Conservation (phyloP, 2,888 invertebrate species). For the Cerastis leucographa region DNA sequence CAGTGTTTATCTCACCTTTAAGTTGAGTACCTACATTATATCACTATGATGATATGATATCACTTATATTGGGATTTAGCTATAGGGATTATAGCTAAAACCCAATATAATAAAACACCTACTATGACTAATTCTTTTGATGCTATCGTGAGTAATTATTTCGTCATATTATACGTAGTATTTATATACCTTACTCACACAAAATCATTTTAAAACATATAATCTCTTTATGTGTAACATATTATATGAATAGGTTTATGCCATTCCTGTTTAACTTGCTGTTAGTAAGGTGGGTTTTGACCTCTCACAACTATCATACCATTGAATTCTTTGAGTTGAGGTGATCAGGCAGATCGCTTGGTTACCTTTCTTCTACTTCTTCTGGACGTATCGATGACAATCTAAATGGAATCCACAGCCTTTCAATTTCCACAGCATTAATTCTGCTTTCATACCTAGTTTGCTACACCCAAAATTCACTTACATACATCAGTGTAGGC, state of each 20-base stretch:
- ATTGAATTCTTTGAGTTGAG: background rate
- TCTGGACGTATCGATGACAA: background rate
- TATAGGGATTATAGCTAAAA: too few species aligned
- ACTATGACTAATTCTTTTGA: background rate
- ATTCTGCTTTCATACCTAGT: too few species aligned
- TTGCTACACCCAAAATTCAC: too few species aligned
- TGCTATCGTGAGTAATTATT: background rate
- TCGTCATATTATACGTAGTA: background rate
- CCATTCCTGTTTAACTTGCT: background rate
- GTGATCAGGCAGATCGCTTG: background rate
- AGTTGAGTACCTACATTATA: background rate
- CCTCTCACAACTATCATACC: background rate
- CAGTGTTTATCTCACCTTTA: background rate
- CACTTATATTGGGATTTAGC: conserved; percentile 5
- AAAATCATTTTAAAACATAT: background rate
- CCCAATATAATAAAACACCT: background rate
- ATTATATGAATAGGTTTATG: background rate
- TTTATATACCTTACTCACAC: background rate
- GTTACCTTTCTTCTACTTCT: background rate
- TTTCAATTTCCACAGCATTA: too few species aligned
- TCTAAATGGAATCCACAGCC: too few species aligned
- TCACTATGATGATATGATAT: background rate
- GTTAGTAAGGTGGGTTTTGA: background rate
- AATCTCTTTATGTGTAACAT: background rate
- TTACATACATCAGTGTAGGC: too few species aligned